Evolutionary conservation across 2,888 invertebrate species (phyloP).

Genomic region (Leptothorax acervorum): DNA sequence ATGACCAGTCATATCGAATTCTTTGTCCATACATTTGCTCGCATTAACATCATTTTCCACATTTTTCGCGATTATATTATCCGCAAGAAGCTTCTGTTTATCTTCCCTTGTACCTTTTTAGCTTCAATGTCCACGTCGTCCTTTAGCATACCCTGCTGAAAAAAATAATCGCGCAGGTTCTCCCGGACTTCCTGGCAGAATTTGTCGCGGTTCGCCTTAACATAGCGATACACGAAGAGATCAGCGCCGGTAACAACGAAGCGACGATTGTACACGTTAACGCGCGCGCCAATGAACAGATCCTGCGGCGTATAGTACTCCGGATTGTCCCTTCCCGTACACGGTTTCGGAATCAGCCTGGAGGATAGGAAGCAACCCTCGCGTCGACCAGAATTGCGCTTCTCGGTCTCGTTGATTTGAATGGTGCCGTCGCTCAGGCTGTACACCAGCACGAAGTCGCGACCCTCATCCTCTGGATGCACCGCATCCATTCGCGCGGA

Average conservation of each 20-base stretch:
- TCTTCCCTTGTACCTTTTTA: constrained; percentile 49
- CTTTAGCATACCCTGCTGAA: constrained; percentile 88
- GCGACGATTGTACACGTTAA: constrained; percentile 91
- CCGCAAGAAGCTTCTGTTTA: not conserved
- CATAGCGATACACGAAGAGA: constrained; percentile 92
- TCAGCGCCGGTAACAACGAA: constrained; percentile 93
- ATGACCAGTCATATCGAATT: not conserved
- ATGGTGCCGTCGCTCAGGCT: constrained; percentile 92
- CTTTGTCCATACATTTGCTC: not conserved
- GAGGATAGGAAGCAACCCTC: constrained; percentile 92
- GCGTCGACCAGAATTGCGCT: constrained; percentile 90
- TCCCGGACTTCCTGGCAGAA: constrained; percentile 90
- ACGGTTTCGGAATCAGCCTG: constrained; percentile 89
- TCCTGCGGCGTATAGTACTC: constrained; percentile 92
- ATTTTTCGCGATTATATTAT: not conserved
- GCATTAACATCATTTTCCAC: not conserved
- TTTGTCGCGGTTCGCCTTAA: constrained; percentile 90
- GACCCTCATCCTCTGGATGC: constrained; percentile 91
- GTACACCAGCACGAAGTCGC: constrained; percentile 92
- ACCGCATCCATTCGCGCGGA: constrained; percentile 92
- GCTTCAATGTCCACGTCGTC: constrained; percentile 84
- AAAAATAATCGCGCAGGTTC: constrained; percentile 90
- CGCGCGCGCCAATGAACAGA: constrained; percentile 91
- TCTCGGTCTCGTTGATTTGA: constrained; percentile 91
- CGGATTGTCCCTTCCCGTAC: constrained; percentile 89